Evolutionary conservation across 2,888 invertebrate species (phyloP).

Genomic region (Allygus modestus): DNA sequence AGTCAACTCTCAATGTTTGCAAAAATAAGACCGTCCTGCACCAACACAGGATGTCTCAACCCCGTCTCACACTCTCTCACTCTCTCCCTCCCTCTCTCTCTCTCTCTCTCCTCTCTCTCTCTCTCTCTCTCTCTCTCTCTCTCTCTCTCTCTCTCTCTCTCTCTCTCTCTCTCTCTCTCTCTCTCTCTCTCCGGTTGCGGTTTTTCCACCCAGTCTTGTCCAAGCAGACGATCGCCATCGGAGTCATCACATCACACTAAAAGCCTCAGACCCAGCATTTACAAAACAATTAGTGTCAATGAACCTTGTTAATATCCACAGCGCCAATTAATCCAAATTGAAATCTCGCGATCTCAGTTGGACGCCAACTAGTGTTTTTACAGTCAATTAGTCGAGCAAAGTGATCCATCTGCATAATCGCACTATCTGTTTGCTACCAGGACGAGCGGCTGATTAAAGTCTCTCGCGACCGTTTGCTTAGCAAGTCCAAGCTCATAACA

Average conservation of each 20-base stretch:
- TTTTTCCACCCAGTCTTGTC: neutral
- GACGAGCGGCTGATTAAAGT: too few species aligned
- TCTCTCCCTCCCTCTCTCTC: too few species aligned
- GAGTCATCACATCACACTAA: constrained; percentile 8
- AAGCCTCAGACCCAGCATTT: constrained; percentile 4
- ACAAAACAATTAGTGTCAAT: constrained; percentile 44
- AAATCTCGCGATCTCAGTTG: constrained; percentile 29
- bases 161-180: too few species aligned
- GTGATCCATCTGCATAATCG: constrained; percentile 29
- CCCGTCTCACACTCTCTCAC: too few species aligned
- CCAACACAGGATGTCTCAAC: neutral
- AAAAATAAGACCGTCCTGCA: neutral
- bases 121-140: too few species aligned
- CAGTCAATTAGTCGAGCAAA: constrained; percentile 18
- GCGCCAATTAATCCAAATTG: constrained; percentile 40
- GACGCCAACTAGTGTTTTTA: constrained; percentile 40
- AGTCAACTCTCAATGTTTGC: too few species aligned
- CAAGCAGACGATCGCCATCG: neutral
- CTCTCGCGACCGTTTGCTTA: too few species aligned
- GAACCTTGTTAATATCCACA: constrained; percentile 19
- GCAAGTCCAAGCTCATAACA: too few species aligned
- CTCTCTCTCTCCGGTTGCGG: too few species aligned
- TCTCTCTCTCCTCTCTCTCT: too few species aligned
- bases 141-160: too few species aligned
- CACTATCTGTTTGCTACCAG: constrained; percentile 2